Evolutionary conservation across 1,140 invertebrate species (phyloP).

Genomic region (Mesaphorura yosii): DNA sequence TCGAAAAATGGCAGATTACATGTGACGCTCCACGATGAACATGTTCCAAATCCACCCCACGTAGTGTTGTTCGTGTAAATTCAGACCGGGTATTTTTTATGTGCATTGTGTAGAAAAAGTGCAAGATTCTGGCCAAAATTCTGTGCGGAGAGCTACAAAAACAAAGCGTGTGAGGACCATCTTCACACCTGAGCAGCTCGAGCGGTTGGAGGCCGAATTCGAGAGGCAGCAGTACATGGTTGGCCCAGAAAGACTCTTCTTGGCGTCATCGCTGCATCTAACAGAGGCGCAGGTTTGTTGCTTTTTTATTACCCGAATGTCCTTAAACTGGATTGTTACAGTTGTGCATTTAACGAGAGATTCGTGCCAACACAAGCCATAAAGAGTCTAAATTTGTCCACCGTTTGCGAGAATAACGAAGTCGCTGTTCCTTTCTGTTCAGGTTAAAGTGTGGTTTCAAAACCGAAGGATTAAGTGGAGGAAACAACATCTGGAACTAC

Average conservation of each 20-base stretch:
- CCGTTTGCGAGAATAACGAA: neutral
- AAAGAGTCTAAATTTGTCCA: no score
- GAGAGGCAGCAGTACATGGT: conserved; percentile 92
- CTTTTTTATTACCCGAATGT: neutral
- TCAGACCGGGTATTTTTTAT: no score
- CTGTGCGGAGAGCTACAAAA: neutral
- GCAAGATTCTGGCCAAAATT: no score
- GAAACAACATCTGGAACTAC: conserved; percentile 81
- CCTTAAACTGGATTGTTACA: neutral
- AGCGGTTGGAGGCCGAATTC: conserved; percentile 81
- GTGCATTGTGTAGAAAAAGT: no score
- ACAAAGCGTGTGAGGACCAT: conserved; percentile 70
- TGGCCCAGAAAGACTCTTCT: conserved; percentile 75
- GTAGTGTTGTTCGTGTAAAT: no score
- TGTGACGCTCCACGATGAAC: no score
- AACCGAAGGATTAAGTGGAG: conserved; percentile 92
- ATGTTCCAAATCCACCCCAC: no score
- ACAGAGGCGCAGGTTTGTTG: conserved; percentile 71
- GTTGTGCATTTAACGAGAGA: no score
- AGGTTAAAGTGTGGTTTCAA: conserved; percentile 97
- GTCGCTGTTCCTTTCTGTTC: conserved; percentile 25
- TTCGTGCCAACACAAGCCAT: no score
- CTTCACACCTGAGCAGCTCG: conserved; percentile 85
- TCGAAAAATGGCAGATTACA: no score
- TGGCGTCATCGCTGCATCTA: conserved; percentile 73